These are phyloP conservation scores for Intellagama lesueurii DNA, from an alignment of 2,797 vertebrate genomes.

Conservation along the genomic window DNA sequence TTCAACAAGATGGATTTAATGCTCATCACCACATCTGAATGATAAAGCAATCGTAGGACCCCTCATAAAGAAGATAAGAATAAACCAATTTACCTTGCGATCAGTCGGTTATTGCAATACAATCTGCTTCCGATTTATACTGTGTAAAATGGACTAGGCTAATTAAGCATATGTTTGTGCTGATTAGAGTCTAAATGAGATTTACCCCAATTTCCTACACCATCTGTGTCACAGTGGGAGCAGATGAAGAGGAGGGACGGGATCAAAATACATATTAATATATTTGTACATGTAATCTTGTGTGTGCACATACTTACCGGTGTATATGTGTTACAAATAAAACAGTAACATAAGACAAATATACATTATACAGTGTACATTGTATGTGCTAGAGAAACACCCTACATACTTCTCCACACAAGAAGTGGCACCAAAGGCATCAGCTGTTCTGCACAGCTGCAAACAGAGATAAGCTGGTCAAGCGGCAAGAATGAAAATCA, in stretches of 20 bases:
- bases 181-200: constrained; percentile 62
- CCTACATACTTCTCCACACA: not conserved
- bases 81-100: constrained; percentile 66
- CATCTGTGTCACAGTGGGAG: constrained; percentile 69
- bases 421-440: not conserved
- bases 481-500: not conserved
- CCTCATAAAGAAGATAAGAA: constrained; percentile 65
- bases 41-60: constrained; percentile 44
- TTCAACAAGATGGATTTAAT: constrained; percentile 49
- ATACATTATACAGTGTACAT: not conserved
- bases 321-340: not conserved
- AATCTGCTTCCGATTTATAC: constrained; percentile 66
- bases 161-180: constrained; percentile 27
- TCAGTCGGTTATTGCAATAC: constrained; percentile 70
- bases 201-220: constrained; percentile 66
- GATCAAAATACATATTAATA: constrained; percentile 42
- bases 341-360: not conserved
- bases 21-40: constrained; percentile 41
- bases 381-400: not conserved
- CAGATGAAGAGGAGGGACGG: constrained; percentile 18
- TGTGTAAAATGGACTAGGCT: constrained; percentile 70
- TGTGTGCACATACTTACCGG: not conserved
- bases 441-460: not conserved
- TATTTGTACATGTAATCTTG: not conserved
- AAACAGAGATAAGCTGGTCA: not conserved